Evolutionary conservation across 2,797 vertebrate species (phyloP), one percentile per base, ranked within the genome.

Genomic region (Fistularia tabacaria): DNA sequence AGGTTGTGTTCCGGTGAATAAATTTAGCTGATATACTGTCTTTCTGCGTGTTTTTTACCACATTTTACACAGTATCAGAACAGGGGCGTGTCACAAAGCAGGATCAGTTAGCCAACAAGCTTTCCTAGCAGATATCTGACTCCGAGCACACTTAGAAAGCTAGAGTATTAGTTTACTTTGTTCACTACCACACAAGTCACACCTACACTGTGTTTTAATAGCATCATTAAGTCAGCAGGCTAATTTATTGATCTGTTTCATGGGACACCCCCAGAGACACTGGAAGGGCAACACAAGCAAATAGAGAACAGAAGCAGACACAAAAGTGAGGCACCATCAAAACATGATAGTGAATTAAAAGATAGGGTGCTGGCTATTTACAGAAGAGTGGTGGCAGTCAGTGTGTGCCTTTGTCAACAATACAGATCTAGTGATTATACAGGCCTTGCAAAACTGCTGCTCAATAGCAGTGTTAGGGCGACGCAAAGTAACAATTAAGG

Each of bases 121-220:
- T 64, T 64, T 61, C 56, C 69, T 6, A 57, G 62, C 49, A 59
- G 71, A 62, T 10, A 61, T 56, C 71, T 44, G 68, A 78, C 76
- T 74, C 66, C 69, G 69, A 80, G 72, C 43, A 79, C 73, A 84
- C 59, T 15, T 43, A 80, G 73, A 66, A 66, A 83, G 79, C 80
- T 83, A 83, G 37, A 36, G 71, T 60, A 45, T 80, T 64, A 76
- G 54, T 65, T 62, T 59, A 82, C 62, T 66, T 77, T 71, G 73
- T 72, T 83, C 76, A 84, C 82, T 84, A 85, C 57, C 67, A 79
- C 82, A 84, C 62, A 49, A 81, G 73, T 75, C 67, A 71, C 75
- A 74, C 66, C 67, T 77, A 84, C 73, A 50, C 38, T 66, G 73
- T 73, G 70, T 72, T 67, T 73, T 57, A 59, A 66, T 60, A 72